A percentile compares a stretch with the other conserved stretches of the same genome.
Evolutionary conservation across 2,888 invertebrate genomes (phyloP).

Genomic region (Spodoptera picta): DNA sequence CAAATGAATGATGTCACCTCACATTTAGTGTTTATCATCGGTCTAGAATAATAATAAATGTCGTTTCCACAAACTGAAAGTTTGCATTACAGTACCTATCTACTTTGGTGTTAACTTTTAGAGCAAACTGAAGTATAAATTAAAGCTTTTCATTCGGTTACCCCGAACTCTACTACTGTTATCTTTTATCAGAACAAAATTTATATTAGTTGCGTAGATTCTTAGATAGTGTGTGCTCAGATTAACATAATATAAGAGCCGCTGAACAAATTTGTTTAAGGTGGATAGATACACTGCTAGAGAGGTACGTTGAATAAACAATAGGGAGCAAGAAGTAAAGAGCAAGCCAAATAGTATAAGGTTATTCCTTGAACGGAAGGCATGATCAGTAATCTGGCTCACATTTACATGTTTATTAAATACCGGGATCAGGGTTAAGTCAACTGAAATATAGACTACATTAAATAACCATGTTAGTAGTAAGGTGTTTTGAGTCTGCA

Average conservation of each 20-base stretch:
- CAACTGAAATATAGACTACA: background rate
- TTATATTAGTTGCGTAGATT: conserved; percentile 41
- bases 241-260: conserved; percentile 36
- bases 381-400: too few relatives aligned
- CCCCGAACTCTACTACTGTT: conserved; percentile 19
- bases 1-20: conserved; percentile 42
- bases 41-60: conserved; percentile 20
- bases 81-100: background rate
- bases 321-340: conserved; percentile 5
- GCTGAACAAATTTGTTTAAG: conserved; percentile 34
- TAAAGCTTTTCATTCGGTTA: conserved; percentile 21
- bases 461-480: conserved; percentile 8
- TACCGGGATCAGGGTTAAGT: too few relatives aligned
- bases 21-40: conserved; percentile 33
- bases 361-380: too few relatives aligned
- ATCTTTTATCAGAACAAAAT: conserved; percentile 43
- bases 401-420: too few relatives aligned
- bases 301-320: conserved; percentile 17
- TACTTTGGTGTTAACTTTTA: background rate
- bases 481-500: conserved; percentile 57
- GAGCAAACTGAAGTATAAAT: background rate
- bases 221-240: conserved; percentile 27
- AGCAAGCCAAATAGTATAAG: too few relatives aligned
- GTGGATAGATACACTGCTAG: conserved; percentile 23
- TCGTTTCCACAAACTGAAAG: conserved; percentile 2